A percentile compares a stretch with the other conserved stretches of the same genome.
phyloP scores from a whole-genome alignment of 2,113 vertebrate species.

The Danionella cerebrum region DNA sequence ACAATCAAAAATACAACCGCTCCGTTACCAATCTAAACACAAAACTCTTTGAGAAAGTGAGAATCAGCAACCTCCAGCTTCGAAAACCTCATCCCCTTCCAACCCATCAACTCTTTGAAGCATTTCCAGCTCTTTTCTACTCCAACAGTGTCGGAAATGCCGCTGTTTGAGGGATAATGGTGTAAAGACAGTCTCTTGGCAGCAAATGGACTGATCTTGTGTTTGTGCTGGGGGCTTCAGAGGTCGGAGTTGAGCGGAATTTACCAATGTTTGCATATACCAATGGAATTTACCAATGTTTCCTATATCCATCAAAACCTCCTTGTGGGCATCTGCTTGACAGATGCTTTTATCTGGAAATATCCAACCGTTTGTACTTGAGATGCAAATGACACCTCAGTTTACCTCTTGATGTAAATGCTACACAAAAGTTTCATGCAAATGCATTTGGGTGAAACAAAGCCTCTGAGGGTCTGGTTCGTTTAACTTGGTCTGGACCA shows the following conservation, averaged over 20 bases:
- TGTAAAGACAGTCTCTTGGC: slow-evolving; percentile 7
- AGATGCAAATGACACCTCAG: background rate
- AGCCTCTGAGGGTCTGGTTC: no score
- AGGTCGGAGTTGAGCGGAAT: background rate
- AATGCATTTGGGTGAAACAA: no score
- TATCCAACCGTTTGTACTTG: background rate
- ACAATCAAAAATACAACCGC: background rate
- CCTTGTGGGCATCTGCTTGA: background rate
- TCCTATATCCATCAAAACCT: slow-evolving; percentile 7
- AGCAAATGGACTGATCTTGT: background rate
- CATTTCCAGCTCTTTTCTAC: slow-evolving; percentile 4
- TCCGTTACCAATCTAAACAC: slow-evolving; percentile 5
- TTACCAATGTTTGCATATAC: slow-evolving; percentile 3
- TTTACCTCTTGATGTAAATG: no score
- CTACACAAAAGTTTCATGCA: no score
- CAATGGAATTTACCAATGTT: no score
- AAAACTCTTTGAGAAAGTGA: background rate
- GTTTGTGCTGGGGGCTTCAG: background rate
- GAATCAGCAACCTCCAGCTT: background rate
- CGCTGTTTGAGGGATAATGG: background rate
- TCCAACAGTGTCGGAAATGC: slow-evolving; percentile 2
- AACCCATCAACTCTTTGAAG: slow-evolving; percentile 22
- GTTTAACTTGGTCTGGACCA: no score
- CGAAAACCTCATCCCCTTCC: background rate
- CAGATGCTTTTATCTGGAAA: slow-evolving; percentile 1